phyloP scores from a whole-genome alignment of 2,113 vertebrate species.

The Bos taurus region DNA sequence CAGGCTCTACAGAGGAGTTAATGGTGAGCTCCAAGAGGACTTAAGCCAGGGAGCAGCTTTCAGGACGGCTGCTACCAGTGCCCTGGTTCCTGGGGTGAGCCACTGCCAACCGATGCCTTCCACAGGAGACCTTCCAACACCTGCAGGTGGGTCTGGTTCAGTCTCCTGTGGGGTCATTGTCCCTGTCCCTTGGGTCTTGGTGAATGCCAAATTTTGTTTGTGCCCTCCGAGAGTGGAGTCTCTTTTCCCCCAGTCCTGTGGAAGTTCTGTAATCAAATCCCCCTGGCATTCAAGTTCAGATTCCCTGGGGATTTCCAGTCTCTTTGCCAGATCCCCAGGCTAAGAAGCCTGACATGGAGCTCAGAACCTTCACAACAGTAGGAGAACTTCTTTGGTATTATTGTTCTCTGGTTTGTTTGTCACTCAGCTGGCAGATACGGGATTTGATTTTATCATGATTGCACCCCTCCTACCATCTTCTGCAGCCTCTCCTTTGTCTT shows the following conservation, averaged over 20 bases:
- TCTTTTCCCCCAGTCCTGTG: neutral
- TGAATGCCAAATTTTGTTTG: neutral
- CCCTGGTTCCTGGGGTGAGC: neutral
- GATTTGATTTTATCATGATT: neutral
- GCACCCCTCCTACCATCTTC: neutral
- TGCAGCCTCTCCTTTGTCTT: neutral
- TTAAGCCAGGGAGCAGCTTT: neutral
- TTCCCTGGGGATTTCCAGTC: neutral
- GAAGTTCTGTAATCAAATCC: neutral
- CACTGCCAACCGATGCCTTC: neutral
- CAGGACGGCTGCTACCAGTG: neutral
- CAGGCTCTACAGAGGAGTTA: neutral
- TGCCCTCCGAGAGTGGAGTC: rapidly evolving
- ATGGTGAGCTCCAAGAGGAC: neutral
- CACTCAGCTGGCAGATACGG: neutral
- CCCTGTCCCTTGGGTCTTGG: neutral
- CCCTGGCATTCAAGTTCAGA: neutral
- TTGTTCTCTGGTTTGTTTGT: neutral
- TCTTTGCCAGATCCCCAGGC: neutral
- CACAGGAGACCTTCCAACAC: neutral
- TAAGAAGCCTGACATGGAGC: neutral
- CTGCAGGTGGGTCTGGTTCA: neutral
- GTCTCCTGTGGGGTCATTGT: neutral
- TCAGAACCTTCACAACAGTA: neutral
- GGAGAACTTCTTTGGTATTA: neutral